Evolutionary conservation across 1,140 invertebrate genomes (phyloP), one percentile per base, ranked within the genome.

Genomic region (Microplitis demolitor): DNA sequence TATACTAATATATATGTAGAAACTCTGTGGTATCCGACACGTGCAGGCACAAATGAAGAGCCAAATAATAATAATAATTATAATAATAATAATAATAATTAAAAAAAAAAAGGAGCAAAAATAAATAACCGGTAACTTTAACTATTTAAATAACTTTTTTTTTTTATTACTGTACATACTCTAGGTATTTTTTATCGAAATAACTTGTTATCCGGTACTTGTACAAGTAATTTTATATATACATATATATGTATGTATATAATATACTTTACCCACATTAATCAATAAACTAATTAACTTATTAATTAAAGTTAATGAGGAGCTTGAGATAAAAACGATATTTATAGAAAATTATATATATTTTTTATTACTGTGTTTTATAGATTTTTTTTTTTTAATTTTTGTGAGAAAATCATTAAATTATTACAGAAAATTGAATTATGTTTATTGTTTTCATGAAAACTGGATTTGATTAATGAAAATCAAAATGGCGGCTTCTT

Each of bases 131-230:
- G 6, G 39, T 45, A 9, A 45, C 11, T 45, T 45, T 14, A 68
- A 79, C 58, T 69, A 67, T 35, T 71, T 68, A 60, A 64, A 63
- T 24, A 24, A 24, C 24, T 58, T 66, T 50, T 58, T 77, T 78
- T 76, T 78, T 78, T 79, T 81, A 77, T 78, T 78, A 82, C 66
- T 82, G 75, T 80, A 84, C 61, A 80, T 78, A 78, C 72, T 69
- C 67, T 73, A 79, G 63, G 78, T 80, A 79, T 82, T 78, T 79
- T 80, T 70, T 77, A 77, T 79, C 76, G 53, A 63, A 71, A 78
- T 77, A 72, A 69, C 67, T 78, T 83, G 82, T 77, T 66, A 82
- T 82, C 79, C 80, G 77, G 77, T 77, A 83, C 81, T 83, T 77
- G 64, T 31, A n/a, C 31, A 53, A 24, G 34, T 16, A 33, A 56